Evolutionary conservation across 2,888 invertebrate species (phyloP).

Genomic region (Amblyjoppa fuscipennis): DNA sequence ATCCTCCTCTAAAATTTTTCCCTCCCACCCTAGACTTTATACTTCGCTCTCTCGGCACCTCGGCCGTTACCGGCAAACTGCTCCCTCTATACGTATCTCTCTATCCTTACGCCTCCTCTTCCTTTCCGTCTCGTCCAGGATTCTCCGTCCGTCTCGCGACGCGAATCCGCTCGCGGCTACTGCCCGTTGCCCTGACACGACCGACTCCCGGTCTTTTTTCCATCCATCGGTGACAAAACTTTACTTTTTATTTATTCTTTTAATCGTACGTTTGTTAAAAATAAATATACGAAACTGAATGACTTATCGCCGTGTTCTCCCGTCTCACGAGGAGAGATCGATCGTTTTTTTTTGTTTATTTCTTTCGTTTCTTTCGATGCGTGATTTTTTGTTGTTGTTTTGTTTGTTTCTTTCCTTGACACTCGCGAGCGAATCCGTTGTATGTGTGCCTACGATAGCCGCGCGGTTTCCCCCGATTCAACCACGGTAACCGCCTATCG

Average conservation of each 20-base stretch:
- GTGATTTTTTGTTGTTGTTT: not conserved
- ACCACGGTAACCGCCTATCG: conserved; percentile 90
- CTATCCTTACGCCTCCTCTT: not conserved
- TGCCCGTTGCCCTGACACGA: conserved; percentile 66
- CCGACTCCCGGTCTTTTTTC: conserved; percentile 66
- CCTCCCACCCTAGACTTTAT: not conserved
- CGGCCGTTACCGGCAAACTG: conserved; percentile 5
- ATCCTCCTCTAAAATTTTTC: not conserved
- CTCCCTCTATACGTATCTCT: not conserved
- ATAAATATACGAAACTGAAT: not conserved
- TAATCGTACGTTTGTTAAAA: not conserved
- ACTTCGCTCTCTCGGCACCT: conserved; percentile 7
- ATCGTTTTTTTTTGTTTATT: conserved; percentile 29
- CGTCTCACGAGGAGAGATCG: conserved; percentile 79
- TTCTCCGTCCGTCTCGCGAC: conserved; percentile 56
- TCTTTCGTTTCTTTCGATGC: conserved; percentile 2
- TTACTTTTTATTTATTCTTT: conserved; percentile 14
- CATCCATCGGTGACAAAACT: conserved; percentile 58
- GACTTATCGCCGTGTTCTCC: conserved; percentile 43
- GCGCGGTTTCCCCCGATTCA: conserved; percentile 69
- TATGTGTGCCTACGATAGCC: conserved; percentile 83
- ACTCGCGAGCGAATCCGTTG: conserved; percentile 70
- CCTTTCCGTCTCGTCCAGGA: not conserved
- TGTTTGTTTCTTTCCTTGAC: conserved; percentile 36
- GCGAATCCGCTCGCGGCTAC: conserved; percentile 65